phyloP scores from a whole-genome alignment of 92 coral and sea anemone genomes.

The Palythoa grandis region DNA sequence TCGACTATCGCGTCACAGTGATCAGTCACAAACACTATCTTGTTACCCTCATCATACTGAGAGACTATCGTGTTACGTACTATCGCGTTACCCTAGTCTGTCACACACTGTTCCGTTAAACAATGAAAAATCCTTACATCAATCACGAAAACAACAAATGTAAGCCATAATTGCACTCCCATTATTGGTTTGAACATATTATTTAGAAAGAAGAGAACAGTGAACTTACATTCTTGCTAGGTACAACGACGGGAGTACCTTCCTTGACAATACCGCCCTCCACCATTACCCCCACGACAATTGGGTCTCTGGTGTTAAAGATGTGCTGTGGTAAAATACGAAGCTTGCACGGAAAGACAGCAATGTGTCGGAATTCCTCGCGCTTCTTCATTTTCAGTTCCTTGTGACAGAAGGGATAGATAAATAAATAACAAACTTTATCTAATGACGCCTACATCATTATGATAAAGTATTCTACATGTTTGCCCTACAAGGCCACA shows the following conservation, averaged over 20 bases:
- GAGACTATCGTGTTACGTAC: no score
- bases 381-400: conserved; percentile 94
- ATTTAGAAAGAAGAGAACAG: background rate
- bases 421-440: background rate
- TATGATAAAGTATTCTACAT: no score
- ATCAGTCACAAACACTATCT: no score
- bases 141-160: no score
- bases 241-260: conserved; percentile 89
- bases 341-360: conserved; percentile 96
- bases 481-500: no score
- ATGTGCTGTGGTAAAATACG: conserved; percentile 93
- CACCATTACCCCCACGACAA: conserved; percentile 89
- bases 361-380: conserved; percentile 87
- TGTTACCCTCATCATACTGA: no score
- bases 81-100: no score
- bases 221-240: conserved; percentile 76
- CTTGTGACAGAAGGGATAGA: conserved; percentile 39
- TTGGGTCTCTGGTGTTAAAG: conserved; percentile 91
- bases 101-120: no score
- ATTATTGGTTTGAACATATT: no score
- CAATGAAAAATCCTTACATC: no score
- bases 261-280: conserved; percentile 94
- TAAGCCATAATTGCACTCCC: no score
- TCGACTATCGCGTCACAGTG: no score
- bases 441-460: background rate